phyloP scores from a whole-genome alignment of 1,140 invertebrate species.

The Brachionus calyciflorus region DNA sequence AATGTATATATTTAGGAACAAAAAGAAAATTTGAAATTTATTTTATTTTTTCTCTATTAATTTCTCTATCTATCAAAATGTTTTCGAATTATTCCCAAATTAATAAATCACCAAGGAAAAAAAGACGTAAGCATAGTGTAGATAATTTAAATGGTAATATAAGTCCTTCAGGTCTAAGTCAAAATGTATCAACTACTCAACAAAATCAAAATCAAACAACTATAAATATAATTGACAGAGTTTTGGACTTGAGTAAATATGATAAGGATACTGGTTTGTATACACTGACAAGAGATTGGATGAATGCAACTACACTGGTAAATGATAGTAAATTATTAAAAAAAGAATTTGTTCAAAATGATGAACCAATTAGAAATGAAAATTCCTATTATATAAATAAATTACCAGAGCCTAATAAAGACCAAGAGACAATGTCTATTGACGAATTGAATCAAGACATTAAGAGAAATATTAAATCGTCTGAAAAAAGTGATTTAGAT shows the following conservation, averaged over 20 bases:
- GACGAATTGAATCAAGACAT: constrained; percentile 6
- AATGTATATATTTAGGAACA: no score
- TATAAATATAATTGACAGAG: constrained; percentile 33
- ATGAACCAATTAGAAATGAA: background rate
- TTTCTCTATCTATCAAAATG: no score
- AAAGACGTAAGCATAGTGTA: constrained; percentile 17
- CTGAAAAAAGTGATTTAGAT: background rate
- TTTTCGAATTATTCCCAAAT: no score
- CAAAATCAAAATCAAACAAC: background rate
- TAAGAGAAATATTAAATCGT: background rate
- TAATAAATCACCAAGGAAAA: constrained; percentile 3
- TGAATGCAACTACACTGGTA: constrained; percentile 7
- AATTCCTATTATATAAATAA: background rate
- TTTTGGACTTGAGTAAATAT: constrained; percentile 37
- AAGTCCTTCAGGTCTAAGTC: background rate
- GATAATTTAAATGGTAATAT: background rate
- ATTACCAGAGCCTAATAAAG: background rate
- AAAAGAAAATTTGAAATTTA: no score
- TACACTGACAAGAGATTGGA: constrained; percentile 34
- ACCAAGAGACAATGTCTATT: background rate
- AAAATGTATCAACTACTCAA: background rate
- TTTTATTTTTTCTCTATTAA: no score
- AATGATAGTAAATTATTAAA: background rate
- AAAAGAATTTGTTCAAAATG: background rate
- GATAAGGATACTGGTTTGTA: background rate